A percentile compares a stretch with the other conserved stretches of the same genome.
phyloP scores from a whole-genome alignment of 2,888 invertebrate genomes.

The Sthenelais limicola region DNA sequence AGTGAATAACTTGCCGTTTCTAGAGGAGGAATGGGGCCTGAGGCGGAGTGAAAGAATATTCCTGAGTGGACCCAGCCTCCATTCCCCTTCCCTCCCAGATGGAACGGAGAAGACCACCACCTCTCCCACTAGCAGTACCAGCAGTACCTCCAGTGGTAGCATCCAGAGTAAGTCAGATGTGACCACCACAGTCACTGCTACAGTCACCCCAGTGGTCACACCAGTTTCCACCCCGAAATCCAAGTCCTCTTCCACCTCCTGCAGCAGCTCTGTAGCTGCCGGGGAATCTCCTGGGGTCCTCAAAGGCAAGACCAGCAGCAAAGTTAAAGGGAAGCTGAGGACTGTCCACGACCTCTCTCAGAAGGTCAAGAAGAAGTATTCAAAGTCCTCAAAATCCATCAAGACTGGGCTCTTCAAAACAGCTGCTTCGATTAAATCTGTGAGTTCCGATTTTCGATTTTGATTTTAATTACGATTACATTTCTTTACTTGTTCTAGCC shows the following conservation, averaged over 20 bases:
- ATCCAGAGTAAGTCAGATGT: neutral
- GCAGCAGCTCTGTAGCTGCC: neutral
- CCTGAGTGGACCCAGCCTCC: conserved; percentile 51
- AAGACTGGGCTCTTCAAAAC: conserved; percentile 3
- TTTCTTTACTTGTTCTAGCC: neutral
- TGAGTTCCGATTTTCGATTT: conserved; percentile 11
- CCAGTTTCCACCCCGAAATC: neutral
- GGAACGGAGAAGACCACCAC: conserved; percentile 21
- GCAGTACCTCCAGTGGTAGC: neutral
- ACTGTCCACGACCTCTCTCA: conserved; percentile 54
- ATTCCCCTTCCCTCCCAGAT: conserved; percentile 51
- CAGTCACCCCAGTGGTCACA: conserved; percentile 3
- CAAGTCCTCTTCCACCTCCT: neutral
- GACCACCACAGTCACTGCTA: neutral
- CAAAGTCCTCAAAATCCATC: conserved; percentile 45
- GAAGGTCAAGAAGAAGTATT: conserved; percentile 65
- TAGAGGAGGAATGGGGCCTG: conserved; percentile 52
- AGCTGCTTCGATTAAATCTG: conserved; percentile 8
- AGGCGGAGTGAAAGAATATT: conserved; percentile 72
- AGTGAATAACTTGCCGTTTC: conserved; percentile 17
- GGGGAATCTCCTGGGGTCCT: neutral
- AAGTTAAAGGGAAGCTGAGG: conserved; percentile 19
- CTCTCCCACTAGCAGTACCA: conserved; percentile 27
- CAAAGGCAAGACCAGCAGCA: conserved; percentile 9
- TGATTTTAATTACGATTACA: neutral